These are phyloP conservation scores for Solenopsis invicta DNA, from an alignment of 1,140 invertebrate genomes.

Conservation along the genomic window DNA sequence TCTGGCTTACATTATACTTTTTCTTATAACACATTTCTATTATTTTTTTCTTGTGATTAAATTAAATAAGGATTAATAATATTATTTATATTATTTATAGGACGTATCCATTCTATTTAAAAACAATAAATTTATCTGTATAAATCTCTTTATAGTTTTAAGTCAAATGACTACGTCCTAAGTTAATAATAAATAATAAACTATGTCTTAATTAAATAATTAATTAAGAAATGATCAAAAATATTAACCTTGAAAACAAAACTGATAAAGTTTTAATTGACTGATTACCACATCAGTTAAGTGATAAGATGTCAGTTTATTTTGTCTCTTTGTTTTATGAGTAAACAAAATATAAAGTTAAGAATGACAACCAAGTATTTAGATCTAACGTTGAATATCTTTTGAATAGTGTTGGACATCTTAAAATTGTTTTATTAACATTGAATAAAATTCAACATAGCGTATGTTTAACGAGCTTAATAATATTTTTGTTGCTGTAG, in stretches of 20 bases:
- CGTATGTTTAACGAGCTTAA: neutral
- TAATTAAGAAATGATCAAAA: neutral
- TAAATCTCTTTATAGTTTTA: too few relatives aligned
- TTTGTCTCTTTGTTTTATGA: too few relatives aligned
- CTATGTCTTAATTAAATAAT: too few relatives aligned
- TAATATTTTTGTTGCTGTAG: neutral
- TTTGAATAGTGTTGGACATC: neutral
- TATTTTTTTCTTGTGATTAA: neutral
- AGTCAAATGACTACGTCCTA: too few relatives aligned
- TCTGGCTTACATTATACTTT: neutral
- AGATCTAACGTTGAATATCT: neutral
- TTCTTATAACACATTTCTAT: neutral
- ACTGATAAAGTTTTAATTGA: too few relatives aligned
- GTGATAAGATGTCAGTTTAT: too few relatives aligned
- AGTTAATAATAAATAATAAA: too few relatives aligned
- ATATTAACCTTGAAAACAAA: neutral
- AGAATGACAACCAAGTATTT: neutral
- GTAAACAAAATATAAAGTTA: neutral
- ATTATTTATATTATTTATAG: too few relatives aligned
- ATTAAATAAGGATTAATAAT: slow-evolving; percentile 4
- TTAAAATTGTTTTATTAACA: neutral
- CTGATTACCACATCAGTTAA: too few relatives aligned
- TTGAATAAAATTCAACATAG: neutral
- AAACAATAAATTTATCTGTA: too few relatives aligned
- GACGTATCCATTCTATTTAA: too few relatives aligned